Percentiles rank a stretch among this genome's conserved stretches.
These are phyloP conservation scores for Cheumatopsyche charites DNA, from an alignment of 1,140 invertebrate genomes.

Conservation along the genomic window DNA sequence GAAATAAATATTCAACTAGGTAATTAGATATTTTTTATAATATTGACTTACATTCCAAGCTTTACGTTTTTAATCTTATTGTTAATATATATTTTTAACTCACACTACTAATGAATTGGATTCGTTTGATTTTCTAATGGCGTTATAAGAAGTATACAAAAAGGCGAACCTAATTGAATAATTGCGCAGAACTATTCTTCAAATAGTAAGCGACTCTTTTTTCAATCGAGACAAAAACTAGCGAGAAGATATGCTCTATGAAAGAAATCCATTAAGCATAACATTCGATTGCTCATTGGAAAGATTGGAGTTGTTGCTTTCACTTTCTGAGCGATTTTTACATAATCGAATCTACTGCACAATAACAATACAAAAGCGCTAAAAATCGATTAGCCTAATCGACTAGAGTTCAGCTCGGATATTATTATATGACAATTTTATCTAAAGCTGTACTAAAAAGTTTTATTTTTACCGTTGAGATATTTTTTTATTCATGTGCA, in stretches of 20 bases:
- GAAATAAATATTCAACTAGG: no score
- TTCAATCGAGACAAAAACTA: background rate
- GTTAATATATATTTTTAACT: no score
- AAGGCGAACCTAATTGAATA: no score
- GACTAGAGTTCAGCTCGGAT: background rate
- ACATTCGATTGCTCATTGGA: constrained; percentile 16
- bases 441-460: background rate
- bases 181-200: no score
- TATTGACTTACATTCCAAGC: no score
- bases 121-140: no score
- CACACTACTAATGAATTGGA: no score
- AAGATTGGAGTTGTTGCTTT: constrained; percentile 17
- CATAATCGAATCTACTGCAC: constrained; percentile 7
- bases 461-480: background rate
- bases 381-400: constrained; percentile 25
- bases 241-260: constrained; percentile 12
- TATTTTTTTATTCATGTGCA: no score
- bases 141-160: no score
- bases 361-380: constrained; percentile 5
- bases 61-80: no score
- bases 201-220: no score
- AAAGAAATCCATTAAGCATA: constrained; percentile 30
- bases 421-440: background rate
- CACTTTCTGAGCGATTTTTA: constrained; percentile 27
- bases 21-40: no score